Evolutionary conservation across 2,113 vertebrate species (phyloP).

Genomic region (Cichladusa arquata): DNA sequence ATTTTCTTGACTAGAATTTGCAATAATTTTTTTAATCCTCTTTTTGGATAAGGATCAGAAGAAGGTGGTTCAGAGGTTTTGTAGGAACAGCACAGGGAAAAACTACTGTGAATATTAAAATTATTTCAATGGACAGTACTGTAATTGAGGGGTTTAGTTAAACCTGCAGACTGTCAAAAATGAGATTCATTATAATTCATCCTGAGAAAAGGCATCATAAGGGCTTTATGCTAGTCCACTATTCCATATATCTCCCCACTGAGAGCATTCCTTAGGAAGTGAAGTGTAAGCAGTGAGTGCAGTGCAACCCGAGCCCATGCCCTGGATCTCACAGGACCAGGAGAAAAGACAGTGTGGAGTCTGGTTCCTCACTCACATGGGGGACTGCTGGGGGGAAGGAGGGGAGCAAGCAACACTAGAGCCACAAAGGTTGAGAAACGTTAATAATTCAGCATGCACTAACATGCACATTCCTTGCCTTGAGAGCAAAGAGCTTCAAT

Average conservation of each 20-base stretch:
- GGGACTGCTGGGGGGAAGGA: neutral
- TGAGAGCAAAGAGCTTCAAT: slow-evolving; percentile 56
- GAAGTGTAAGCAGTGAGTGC: neutral
- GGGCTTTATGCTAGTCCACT: neutral
- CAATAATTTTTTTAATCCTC: neutral
- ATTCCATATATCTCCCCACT: neutral
- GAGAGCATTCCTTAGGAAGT: neutral
- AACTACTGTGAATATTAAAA: slow-evolving; percentile 44
- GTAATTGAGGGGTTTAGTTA: slow-evolving; percentile 54
- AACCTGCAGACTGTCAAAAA: slow-evolving; percentile 50
- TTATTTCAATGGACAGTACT: slow-evolving; percentile 30
- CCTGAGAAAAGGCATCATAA: neutral
- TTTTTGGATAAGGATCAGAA: slow-evolving; percentile 44
- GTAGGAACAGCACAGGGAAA: slow-evolving; percentile 19
- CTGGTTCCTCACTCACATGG: neutral
- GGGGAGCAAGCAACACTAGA: neutral
- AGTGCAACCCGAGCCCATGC: neutral
- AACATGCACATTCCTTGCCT: slow-evolving; percentile 59
- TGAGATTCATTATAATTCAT: slow-evolving; percentile 50
- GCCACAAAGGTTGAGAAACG: neutral
- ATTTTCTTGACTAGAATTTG: slow-evolving; percentile 34
- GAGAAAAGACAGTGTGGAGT: neutral
- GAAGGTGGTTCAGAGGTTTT: slow-evolving; percentile 10
- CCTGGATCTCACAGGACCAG: neutral
- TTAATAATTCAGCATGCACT: slow-evolving; percentile 76